Conservation (phyloP, 1,140 invertebrate genomes). For the Archivesica marissinica region DNA sequence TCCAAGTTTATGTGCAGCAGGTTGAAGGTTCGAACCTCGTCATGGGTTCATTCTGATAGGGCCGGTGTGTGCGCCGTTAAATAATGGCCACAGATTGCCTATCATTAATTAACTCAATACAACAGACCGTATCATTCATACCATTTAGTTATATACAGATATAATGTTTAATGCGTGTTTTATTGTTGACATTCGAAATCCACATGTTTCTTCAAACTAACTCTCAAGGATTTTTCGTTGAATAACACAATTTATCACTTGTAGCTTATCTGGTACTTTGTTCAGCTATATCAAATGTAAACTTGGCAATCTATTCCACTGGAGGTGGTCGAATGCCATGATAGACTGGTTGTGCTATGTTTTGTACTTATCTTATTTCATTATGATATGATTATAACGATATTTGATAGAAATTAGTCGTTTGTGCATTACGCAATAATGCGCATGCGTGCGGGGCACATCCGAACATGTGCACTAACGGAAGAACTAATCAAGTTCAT, state of each 20-base stretch:
- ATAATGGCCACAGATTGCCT: no score
- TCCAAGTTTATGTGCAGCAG: no score
- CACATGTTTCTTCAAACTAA: background rate
- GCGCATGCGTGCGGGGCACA: no score
- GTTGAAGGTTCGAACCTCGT: no score
- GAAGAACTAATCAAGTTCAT: no score
- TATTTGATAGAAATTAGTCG: no score
- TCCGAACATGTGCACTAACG: no score
- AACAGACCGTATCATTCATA: no score
- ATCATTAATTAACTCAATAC: no score
- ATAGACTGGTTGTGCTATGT: background rate
- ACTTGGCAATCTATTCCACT: background rate
- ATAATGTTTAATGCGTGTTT: background rate
- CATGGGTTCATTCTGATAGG: no score
- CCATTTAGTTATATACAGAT: background rate
- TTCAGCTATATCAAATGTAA: conserved; percentile 10
- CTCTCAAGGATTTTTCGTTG: conserved; percentile 14
- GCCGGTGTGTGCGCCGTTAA: no score
- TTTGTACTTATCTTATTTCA: conserved; percentile 10
- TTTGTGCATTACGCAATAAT: no score
- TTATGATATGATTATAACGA: background rate
- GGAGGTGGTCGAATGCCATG: conserved; percentile 7
- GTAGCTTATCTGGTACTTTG: conserved; percentile 12
- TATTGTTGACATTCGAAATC: conserved; percentile 8
- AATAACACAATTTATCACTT: conserved; percentile 10